phyloP scores from a whole-genome alignment of 2,888 invertebrate genomes.

The Pediacus dermestoides region DNA sequence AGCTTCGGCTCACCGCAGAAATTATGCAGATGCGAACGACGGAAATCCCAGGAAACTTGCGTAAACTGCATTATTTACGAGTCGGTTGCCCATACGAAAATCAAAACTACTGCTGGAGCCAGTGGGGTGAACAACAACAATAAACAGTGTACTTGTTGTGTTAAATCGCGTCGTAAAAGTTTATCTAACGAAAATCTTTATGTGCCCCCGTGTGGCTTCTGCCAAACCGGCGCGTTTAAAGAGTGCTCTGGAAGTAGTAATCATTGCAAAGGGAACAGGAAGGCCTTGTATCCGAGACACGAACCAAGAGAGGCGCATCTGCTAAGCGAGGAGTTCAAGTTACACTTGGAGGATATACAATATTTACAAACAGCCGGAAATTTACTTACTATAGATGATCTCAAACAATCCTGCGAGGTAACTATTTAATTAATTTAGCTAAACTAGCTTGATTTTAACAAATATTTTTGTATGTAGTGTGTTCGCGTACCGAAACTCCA shows the following conservation, averaged over 20 bases:
- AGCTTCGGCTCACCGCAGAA: slow-evolving; percentile 32
- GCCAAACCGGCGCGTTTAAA: slow-evolving; percentile 46
- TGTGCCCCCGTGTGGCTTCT: slow-evolving; percentile 49
- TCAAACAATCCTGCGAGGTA: slow-evolving; percentile 52
- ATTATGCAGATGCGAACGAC: slow-evolving; percentile 22
- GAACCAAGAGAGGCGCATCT: slow-evolving; percentile 60
- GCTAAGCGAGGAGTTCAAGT: slow-evolving; percentile 66
- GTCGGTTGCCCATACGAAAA: slow-evolving; percentile 38
- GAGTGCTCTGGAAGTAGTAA: slow-evolving; percentile 35
- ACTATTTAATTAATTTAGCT: slow-evolving; percentile 6
- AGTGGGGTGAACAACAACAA: slow-evolving; percentile 34
- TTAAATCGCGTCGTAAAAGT: slow-evolving; percentile 52
- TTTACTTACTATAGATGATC: slow-evolving; percentile 58
- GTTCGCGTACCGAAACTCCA: slow-evolving; percentile 65
- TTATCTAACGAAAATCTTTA: slow-evolving; percentile 61
- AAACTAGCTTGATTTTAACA: background rate
- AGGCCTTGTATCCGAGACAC: slow-evolving; percentile 45
- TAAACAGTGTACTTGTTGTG: slow-evolving; percentile 41
- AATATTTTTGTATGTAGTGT: slow-evolving; percentile 49
- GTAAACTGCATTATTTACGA: slow-evolving; percentile 47
- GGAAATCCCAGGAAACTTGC: slow-evolving; percentile 45
- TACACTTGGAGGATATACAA: slow-evolving; percentile 70
- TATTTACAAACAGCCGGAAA: slow-evolving; percentile 69
- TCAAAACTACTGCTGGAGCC: background rate
- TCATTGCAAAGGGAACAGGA: slow-evolving; percentile 38